phyloP scores from a whole-genome alignment of 2,113 vertebrate genomes.

The Epinephelus moara region DNA sequence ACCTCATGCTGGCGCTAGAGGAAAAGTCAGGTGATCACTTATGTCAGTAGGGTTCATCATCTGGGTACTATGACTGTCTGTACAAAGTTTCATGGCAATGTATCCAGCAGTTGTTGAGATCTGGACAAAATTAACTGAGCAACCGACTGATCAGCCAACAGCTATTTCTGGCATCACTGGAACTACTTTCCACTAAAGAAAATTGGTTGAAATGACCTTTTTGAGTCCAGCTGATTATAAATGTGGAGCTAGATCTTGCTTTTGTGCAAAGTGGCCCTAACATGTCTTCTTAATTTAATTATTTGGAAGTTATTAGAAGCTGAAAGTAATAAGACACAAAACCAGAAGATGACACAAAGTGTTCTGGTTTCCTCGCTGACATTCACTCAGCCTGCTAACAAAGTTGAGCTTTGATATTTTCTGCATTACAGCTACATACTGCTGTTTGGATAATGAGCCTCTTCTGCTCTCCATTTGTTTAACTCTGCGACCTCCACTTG shows the following conservation, averaged over 20 bases:
- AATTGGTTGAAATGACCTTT: neutral
- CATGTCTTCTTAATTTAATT: neutral
- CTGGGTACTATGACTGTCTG: neutral
- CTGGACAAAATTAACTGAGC: neutral
- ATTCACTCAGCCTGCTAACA: slow-evolving; percentile 2
- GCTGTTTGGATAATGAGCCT: slow-evolving; percentile 45
- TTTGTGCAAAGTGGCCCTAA: slow-evolving; percentile 9
- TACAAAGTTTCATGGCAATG: neutral
- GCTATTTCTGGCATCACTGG: neutral
- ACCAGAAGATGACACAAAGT: slow-evolving; percentile 14
- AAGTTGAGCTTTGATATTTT: slow-evolving; percentile 48
- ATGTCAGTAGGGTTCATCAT: neutral
- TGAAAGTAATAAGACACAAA: slow-evolving; percentile 18
- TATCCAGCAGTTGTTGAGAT: neutral
- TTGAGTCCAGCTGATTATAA: neutral
- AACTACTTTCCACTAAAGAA: neutral
- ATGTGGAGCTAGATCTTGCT: neutral
- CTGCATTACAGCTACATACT: slow-evolving; percentile 5
- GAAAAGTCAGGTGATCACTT: neutral
- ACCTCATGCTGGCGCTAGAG: no score
- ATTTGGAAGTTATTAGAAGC: slow-evolving; percentile 43
- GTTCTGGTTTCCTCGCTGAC: slow-evolving; percentile 25
- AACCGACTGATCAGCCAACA: neutral
- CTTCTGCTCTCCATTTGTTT: slow-evolving; percentile 22
- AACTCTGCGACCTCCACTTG: slow-evolving; percentile 15